phyloP scores from a whole-genome alignment of 2,888 invertebrate species.

The Stenolophus ochropezus region DNA sequence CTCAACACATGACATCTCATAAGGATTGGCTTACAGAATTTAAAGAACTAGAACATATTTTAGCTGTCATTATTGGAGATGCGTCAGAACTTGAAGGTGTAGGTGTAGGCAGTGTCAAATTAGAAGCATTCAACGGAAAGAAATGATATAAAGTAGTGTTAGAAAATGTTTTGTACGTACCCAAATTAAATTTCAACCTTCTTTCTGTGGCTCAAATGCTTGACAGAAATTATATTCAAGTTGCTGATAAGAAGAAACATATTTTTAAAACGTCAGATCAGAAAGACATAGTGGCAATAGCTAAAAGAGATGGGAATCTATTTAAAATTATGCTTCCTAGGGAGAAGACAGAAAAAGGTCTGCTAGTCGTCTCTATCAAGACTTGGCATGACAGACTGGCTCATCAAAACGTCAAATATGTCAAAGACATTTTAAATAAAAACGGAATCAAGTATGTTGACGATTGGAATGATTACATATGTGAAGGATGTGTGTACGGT shows the following conservation, averaged over 20 bases:
- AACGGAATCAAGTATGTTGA: too few species aligned
- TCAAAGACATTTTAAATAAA: too few species aligned
- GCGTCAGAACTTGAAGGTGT: not conserved
- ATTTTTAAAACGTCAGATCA: constrained; percentile 60
- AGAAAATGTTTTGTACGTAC: constrained; percentile 45
- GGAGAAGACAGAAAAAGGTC: too few species aligned
- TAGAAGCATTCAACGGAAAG: not conserved
- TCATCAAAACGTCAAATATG: too few species aligned
- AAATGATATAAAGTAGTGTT: constrained; percentile 62
- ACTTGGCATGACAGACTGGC: too few species aligned
- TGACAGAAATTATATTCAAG: constrained; percentile 63
- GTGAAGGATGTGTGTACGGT: too few species aligned
- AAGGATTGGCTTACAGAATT: constrained; percentile 40
- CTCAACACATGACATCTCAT: constrained; percentile 54
- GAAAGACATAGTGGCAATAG: too few species aligned
- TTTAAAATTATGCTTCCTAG: too few species aligned
- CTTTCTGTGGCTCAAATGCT: constrained; percentile 63
- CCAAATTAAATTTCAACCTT: constrained; percentile 59
- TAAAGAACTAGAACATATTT: not conserved
- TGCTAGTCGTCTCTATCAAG: too few species aligned
- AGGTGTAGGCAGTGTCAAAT: constrained; percentile 61
- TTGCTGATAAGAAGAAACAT: constrained; percentile 61
- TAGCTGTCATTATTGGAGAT: not conserved
- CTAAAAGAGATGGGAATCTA: too few species aligned
- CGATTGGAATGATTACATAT: too few species aligned